Evolutionary conservation across 2,888 invertebrate genomes (phyloP).

Genomic region (Meiosimyza platycephala): DNA sequence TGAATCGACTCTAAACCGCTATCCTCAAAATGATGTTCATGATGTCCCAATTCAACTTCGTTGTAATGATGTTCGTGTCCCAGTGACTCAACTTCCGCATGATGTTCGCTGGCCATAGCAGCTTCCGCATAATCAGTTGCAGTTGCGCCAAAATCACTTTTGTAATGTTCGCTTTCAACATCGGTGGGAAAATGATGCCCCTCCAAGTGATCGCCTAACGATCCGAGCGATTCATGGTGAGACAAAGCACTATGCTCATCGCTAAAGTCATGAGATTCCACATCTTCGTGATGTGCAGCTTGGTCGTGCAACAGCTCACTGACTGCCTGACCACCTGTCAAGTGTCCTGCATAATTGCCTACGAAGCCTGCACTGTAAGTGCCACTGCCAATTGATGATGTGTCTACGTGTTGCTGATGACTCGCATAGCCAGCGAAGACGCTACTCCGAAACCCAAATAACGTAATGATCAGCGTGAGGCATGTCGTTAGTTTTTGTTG

Average conservation of each 20-base stretch:
- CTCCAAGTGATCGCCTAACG: slow-evolving; percentile 55
- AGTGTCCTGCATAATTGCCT: slow-evolving; percentile 53
- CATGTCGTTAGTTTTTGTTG: slow-evolving; percentile 10
- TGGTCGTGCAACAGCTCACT: slow-evolving; percentile 48
- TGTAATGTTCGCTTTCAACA: slow-evolving; percentile 44
- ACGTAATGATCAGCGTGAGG: background rate
- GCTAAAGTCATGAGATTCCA: slow-evolving; percentile 47
- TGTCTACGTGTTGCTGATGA: background rate
- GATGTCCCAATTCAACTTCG: slow-evolving; percentile 37
- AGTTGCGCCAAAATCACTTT: slow-evolving; percentile 39
- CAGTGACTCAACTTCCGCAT: slow-evolving; percentile 40
- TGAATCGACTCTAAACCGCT: slow-evolving; percentile 35
- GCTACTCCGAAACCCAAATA: background rate
- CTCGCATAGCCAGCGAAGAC: slow-evolving; percentile 13
- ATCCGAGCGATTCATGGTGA: slow-evolving; percentile 51
- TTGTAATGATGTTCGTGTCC: slow-evolving; percentile 48
- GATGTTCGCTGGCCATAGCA: slow-evolving; percentile 43
- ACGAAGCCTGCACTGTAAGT: slow-evolving; percentile 50
- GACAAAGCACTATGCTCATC: slow-evolving; percentile 40
- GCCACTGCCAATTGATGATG: slow-evolving; percentile 45
- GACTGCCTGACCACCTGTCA: slow-evolving; percentile 51
- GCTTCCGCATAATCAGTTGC: slow-evolving; percentile 52
- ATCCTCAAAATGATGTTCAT: slow-evolving; percentile 33
- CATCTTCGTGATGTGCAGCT: slow-evolving; percentile 18
- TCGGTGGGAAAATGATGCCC: slow-evolving; percentile 55